Base-by-base conservation (phyloP, 2,797 vertebrate species). In the Crenichthys baileyi region DNA sequence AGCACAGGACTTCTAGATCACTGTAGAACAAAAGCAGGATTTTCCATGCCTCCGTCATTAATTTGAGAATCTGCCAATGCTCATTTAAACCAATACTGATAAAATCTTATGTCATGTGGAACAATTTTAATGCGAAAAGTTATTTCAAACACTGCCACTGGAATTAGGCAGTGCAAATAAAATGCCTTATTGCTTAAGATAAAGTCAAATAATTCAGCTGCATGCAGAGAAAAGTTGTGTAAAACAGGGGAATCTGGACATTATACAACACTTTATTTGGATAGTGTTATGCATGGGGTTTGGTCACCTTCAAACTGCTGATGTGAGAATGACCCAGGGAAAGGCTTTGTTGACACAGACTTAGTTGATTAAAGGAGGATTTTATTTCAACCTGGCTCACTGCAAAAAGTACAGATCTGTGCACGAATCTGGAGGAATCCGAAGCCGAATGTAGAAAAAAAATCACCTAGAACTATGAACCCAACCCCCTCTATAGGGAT, bases 241-340 rank as follows among this genome's bases (percentile, higher is more conserved):
- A 12, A 8, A 73, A 79, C 58, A 56, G 8, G n/a, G n/a, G 5
- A 67, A 41, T 11, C 9, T 18, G 31, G 26, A 73, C 39, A 79
- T 82, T 73, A 48, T 3, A 3, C 39, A 79, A 84, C 8, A 29
- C 15, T 80, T 83, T 82, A 67, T 85, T 82, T 87, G 61, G 20
- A 73, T 20, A 80, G 44, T 46, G 6, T 46, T 46, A 11, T 46
- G 44, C 9, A 4, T 46, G 6, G 44, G 31, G 31, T 36, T 36
- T 36, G 44, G 44, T 46, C 44, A 46, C 44, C 44, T 46, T 46
- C 6, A 46, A 46, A 46, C 44, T 46, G 44, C 44, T 46, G 9
- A 46, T 46, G 44, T 8, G 44, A 46, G 44, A 46, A 46, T 46
- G 44, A 7, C 1, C 44, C 44, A 46, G 44, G 44, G 44, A 46